Base-by-base conservation (phyloP, 2,113 vertebrate species). In the Lucifuga dentata region DNA sequence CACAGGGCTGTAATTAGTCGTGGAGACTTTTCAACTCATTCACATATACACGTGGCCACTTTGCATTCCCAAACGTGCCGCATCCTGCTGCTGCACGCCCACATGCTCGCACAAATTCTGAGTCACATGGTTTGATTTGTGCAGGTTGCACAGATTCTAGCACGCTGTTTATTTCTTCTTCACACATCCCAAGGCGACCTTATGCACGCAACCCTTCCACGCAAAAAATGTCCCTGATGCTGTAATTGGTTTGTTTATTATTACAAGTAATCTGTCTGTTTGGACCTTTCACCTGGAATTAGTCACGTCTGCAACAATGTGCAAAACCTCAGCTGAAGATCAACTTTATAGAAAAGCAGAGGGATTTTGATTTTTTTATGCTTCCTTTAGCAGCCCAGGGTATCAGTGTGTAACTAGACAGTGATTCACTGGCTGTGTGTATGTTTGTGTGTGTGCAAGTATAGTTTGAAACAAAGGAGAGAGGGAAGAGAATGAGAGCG, bases 361-460 rank as follows among this genome's bases (percentile, higher is more conserved):
- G 24, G 49, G 67, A 51, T 41, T 68, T 83, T 78, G 81, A 85
- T 73, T 78, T 76, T 78, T 39, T 29, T 80, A 81, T n/a, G 68
- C 39, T 57, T 68, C 68, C 70, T 53, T 11, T 44, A 49, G 50
- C 79, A 78, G 79, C 67, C 50, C 19, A 35, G 82, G 71, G 68
- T 78, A 76, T 80, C 26, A 7, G 52, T 50, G 77, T 73, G 73
- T 76, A 88, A 87, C 72, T 43, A 85, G 86, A 88, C 80, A 84
- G 83, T 86, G 85, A 86, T 86, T 80, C 81, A 83, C 80, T 39
- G 64, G 29, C 32, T 68, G 53, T 68, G 81, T 73, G 56, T 58
- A 48, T 56, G 73, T 83, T 43, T 56, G 52, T 17, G 46, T 43
- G 38, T 24, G 38, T 45, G 9, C 19, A 21, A 41, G 66, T 68